Evolutionary conservation across 1,140 invertebrate species (phyloP).

Genomic region (Drosophila guanche): DNA sequence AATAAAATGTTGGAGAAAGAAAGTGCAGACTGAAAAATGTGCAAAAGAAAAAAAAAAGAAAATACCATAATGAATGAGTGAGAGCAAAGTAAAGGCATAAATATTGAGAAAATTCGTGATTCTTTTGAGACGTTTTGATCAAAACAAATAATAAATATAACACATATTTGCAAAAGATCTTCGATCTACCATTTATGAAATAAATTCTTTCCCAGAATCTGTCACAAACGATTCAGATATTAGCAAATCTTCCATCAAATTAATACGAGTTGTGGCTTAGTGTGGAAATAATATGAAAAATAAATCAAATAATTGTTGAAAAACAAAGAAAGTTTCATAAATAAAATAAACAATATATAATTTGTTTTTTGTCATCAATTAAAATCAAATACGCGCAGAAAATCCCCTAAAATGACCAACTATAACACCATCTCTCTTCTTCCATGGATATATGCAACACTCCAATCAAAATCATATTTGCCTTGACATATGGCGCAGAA

Average conservation of each 20-base stretch:
- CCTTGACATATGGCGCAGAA: conserved; percentile 34
- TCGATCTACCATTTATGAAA: too few relatives aligned
- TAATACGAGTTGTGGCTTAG: not conserved
- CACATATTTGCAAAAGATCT: not conserved
- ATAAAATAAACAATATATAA: too few relatives aligned
- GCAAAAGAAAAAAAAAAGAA: conserved; percentile 2
- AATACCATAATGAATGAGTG: not conserved
- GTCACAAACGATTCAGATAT: not conserved
- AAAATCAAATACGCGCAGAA: too few relatives aligned
- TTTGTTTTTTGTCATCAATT: too few relatives aligned
- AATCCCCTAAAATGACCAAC: too few relatives aligned
- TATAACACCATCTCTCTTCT: not conserved
- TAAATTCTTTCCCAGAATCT: not conserved
- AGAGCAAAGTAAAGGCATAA: conserved; percentile 6
- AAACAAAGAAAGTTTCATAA: not conserved
- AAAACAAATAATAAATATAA: not conserved
- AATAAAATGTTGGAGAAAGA: conserved; percentile 2
- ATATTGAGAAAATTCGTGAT: not conserved
- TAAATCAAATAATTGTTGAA: not conserved
- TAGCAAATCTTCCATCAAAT: not conserved
- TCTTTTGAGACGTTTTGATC: too few relatives aligned
- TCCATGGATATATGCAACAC: conserved; percentile 9
- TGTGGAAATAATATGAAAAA: not conserved
- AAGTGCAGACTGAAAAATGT: conserved; percentile 8
- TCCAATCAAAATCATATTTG: conserved; percentile 37